These are phyloP conservation scores for Prionailurus bengalensis DNA, from an alignment of 2,113 vertebrate species.

Conservation along the genomic window DNA sequence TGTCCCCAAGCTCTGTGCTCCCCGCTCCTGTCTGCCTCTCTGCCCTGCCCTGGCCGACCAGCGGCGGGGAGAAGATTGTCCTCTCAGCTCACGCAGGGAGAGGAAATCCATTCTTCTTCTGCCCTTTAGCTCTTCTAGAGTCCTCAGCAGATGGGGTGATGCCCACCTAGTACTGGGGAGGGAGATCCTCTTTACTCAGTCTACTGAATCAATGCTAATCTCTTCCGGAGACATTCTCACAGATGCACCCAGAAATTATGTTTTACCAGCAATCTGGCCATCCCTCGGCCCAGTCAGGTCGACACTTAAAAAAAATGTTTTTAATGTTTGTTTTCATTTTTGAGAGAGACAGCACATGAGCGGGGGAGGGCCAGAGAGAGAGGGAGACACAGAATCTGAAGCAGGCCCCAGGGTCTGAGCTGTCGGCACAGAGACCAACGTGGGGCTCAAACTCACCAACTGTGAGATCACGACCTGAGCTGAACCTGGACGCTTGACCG, in stretches of 20 bases:
- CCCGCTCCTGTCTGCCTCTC: neutral
- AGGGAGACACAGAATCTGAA: too few relatives aligned
- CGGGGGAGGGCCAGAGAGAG: too few relatives aligned
- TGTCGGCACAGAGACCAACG: too few relatives aligned
- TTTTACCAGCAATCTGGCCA: neutral
- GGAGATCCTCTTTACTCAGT: too few relatives aligned
- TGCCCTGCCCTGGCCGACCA: neutral
- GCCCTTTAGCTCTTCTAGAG: neutral
- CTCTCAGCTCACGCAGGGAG: neutral
- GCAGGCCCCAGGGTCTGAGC: too few relatives aligned
- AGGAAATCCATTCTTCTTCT: neutral
- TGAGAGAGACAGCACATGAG: too few relatives aligned
- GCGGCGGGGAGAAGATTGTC: neutral
- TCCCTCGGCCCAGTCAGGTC: neutral
- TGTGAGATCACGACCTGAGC: too few relatives aligned
- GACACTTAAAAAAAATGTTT: neutral
- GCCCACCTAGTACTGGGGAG: neutral
- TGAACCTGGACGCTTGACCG: too few relatives aligned
- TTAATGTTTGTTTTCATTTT: too few relatives aligned
- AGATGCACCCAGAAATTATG: neutral
- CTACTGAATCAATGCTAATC: neutral
- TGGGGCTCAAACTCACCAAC: too few relatives aligned
- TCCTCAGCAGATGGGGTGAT: neutral
- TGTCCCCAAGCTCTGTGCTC: neutral
- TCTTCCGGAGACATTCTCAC: neutral